phyloP scores from a whole-genome alignment of 92 coral and sea anemone genomes.

The Epizoanthus illoricatus region DNA sequence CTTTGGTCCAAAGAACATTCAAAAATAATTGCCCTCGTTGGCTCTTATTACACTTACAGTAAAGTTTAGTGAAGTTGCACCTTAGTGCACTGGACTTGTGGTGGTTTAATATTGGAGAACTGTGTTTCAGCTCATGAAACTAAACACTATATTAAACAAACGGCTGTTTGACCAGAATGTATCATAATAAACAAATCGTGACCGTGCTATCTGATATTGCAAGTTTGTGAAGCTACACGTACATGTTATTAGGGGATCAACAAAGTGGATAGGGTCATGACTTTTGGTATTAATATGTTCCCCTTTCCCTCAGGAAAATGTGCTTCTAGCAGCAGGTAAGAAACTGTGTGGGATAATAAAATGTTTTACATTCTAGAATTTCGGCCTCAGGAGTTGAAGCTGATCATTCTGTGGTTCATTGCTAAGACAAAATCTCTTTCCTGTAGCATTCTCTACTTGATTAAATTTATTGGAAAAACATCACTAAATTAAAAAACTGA shows the following conservation, averaged over 20 bases:
- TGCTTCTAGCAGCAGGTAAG: not conserved
- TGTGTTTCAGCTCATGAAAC: constrained; percentile 29
- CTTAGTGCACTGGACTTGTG: not conserved
- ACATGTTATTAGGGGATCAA: constrained; percentile 7
- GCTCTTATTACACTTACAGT: not conserved
- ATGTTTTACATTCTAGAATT: not conserved
- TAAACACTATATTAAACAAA: not conserved
- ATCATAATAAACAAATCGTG: constrained; percentile 28
- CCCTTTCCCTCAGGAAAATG: not conserved
- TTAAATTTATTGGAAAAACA: not conserved
- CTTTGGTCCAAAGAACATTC: not conserved
- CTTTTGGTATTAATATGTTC: not conserved
- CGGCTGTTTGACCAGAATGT: not conserved
- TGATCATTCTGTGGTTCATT: not conserved
- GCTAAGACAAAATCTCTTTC: not conserved
- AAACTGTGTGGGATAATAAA: not conserved
- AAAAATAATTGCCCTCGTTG: not conserved
- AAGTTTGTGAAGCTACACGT: constrained; percentile 6
- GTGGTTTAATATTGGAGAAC: not conserved
- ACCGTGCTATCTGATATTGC: constrained; percentile 35
- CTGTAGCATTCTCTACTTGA: not conserved
- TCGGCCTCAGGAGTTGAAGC: not conserved
- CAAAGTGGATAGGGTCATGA: constrained; percentile 22
- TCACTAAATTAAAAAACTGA: not conserved
- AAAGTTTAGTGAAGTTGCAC: not conserved